phyloP scores from a whole-genome alignment of 2,888 invertebrate species.

The Heterodera filipjevi region DNA sequence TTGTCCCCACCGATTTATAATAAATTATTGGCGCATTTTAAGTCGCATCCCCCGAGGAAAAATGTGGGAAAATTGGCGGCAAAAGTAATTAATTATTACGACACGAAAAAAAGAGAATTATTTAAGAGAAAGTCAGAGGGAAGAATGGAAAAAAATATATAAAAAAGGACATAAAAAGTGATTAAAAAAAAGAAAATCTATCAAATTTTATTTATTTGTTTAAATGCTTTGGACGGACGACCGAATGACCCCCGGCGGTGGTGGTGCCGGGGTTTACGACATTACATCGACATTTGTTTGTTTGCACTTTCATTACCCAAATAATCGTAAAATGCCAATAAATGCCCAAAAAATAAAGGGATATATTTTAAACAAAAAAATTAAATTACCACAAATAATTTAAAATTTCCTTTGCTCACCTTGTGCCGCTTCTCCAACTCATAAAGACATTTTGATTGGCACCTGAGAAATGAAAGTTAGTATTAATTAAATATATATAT shows the following conservation, averaged over 20 bases:
- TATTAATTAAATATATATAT: too few relatives aligned
- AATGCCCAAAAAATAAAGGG: neutral
- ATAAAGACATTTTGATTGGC: constrained; percentile 58
- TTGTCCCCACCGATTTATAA: constrained; percentile 7
- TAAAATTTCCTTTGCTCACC: constrained; percentile 39
- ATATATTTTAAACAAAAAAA: neutral
- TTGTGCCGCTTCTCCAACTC: constrained; percentile 53
- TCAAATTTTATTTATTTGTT: neutral
- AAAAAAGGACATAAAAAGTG: neutral
- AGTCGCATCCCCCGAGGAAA: neutral
- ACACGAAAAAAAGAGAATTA: neutral
- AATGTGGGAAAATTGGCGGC: neutral
- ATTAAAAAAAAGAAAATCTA: neutral
- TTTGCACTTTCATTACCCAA: neutral
- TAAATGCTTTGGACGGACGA: neutral
- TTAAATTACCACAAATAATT: neutral
- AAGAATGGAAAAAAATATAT: neutral
- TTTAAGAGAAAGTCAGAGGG: neutral
- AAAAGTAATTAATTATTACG: neutral
- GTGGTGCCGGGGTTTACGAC: neutral
- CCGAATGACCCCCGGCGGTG: neutral
- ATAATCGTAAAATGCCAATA: neutral
- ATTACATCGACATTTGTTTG: neutral
- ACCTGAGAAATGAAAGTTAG: constrained; percentile 42
- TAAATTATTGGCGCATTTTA: neutral